Evolutionary conservation across 2,888 invertebrate genomes (phyloP).

Genomic region (Polyploca ridens): DNA sequence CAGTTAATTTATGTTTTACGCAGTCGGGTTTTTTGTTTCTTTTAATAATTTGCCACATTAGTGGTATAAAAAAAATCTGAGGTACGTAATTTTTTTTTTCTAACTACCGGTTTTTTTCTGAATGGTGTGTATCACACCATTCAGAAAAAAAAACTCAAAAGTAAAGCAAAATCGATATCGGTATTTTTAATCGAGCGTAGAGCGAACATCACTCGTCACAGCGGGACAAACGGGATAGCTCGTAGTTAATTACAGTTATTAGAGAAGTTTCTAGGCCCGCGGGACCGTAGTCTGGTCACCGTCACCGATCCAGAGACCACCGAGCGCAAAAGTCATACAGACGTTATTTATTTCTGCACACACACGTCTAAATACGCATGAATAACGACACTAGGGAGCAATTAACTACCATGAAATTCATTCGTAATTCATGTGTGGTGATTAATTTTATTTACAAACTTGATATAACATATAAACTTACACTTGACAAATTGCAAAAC

Average conservation of each 20-base stretch:
- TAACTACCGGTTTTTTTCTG: too few relatives aligned
- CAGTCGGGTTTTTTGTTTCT: too few relatives aligned
- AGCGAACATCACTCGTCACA: conserved; percentile 29
- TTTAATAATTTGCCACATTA: too few relatives aligned
- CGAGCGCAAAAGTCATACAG: conserved; percentile 51
- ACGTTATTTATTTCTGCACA: conserved; percentile 48
- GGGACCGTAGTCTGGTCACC: conserved; percentile 63
- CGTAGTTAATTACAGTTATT: conserved; percentile 76
- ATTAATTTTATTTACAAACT: not conserved
- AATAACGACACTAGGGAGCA: conserved; percentile 46
- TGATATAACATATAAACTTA: not conserved
- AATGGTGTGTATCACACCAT: too few relatives aligned
- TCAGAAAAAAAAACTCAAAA: not conserved
- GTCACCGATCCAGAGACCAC: conserved; percentile 62
- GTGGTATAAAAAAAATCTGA: too few relatives aligned
- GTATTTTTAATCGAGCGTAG: conserved; percentile 16
- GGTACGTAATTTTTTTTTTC: too few relatives aligned
- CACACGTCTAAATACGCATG: conserved; percentile 43
- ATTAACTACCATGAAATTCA: conserved; percentile 39
- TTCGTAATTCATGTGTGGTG: not conserved
- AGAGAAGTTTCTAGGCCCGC: conserved; percentile 61
- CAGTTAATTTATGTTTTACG: too few relatives aligned
- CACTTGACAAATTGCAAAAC: conserved; percentile 36
- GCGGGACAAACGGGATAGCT: conserved; percentile 57
- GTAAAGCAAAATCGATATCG: conserved; percentile 31